Conservation (phyloP, 2,113 vertebrate species). For the Sisor rabdophorus region DNA sequence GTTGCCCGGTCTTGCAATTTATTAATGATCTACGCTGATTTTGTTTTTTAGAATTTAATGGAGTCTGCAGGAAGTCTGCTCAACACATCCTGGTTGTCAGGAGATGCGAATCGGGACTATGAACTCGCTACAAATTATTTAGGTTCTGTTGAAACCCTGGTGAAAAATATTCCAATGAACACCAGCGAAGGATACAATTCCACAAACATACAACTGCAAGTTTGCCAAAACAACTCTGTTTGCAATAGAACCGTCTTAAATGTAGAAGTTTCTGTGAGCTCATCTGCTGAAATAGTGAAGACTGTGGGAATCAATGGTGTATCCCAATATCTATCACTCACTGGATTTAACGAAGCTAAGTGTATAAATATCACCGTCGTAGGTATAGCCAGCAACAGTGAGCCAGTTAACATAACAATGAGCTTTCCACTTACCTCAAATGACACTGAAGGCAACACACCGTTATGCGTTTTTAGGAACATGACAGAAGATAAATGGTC, state of each 20-base stretch:
- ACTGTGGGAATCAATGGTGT: slow-evolving; percentile 58
- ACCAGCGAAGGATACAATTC: background rate
- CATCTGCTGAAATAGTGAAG: slow-evolving; percentile 48
- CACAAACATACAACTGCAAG: slow-evolving; percentile 55
- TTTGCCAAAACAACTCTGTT: slow-evolving; percentile 36
- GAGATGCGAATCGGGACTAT: rapidly evolving
- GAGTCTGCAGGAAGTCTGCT: slow-evolving; percentile 64
- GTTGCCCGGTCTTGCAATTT: too few species aligned
- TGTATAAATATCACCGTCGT: slow-evolving; percentile 61
- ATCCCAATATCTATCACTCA: too few species aligned
- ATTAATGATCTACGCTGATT: background rate
- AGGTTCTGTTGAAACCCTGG: slow-evolving; percentile 72
- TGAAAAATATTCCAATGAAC: slow-evolving; percentile 67
- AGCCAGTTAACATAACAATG: slow-evolving; percentile 61
- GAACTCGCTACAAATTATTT: slow-evolving; percentile 68
- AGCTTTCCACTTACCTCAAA: slow-evolving; percentile 56
- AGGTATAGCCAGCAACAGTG: slow-evolving; percentile 55
- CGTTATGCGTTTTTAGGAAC: slow-evolving; percentile 83
- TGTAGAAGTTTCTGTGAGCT: slow-evolving; percentile 47
- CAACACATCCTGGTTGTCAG: slow-evolving; percentile 52
- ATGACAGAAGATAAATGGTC: slow-evolving; percentile 25
- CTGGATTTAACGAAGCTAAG: too few species aligned
- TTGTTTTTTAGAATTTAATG: slow-evolving; percentile 73
- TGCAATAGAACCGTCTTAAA: slow-evolving; percentile 53
- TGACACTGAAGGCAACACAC: rapidly evolving